Evolutionary conservation across 1,140 invertebrate genomes (phyloP), one percentile per base, ranked within the genome.

Genomic region (Metaphire vulgaris): DNA sequence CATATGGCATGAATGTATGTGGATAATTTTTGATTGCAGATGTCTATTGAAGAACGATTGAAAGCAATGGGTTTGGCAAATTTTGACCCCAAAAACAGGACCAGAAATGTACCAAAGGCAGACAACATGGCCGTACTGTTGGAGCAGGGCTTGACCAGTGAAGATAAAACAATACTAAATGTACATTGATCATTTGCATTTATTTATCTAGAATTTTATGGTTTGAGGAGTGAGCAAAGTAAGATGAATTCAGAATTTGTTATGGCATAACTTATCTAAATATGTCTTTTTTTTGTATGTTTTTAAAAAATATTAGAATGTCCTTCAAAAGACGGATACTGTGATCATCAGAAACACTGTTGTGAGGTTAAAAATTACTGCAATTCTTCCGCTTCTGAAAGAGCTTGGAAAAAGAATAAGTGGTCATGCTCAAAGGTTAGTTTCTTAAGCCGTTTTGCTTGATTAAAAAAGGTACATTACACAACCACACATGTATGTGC

Each of bases 121-220:
- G 84, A 86, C 73, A 83, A 80, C 30, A 64, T 85, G 34, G 80
- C 81, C 0, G 79, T 79, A 16, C 77, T 85, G 15, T 76, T 86
- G 15, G 79, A 83, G 1, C 85, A 85, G 71, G 85, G 84, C 1
- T 77, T 86, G 64, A 82, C 82, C 76, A 85, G 85, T 78, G 76
- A 81, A 31, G 85, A 86, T 75, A 80, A 77, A 41, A 81, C 80
- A 68, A 79, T 85, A 28, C 72, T 86, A 65, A 84, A 81, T 81
- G 85, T 85, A 80, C 69, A 31, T 56, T 56, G 6, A 12, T 21
- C 21, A 56, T 56, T 56, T 12, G 41, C 21, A 12, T 56, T 56
- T 21, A 56, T 56, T 56, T 12, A 56, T 56, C 41, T 56, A 6
- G 21, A 56, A 56, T 56, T 12, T 21, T 12, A 56, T 56, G 21